A percentile compares a stretch with the other conserved stretches of the same genome.
These are phyloP conservation scores for Halocaridina rubra DNA, from an alignment of 2,888 invertebrate genomes.

Conservation along the genomic window DNA sequence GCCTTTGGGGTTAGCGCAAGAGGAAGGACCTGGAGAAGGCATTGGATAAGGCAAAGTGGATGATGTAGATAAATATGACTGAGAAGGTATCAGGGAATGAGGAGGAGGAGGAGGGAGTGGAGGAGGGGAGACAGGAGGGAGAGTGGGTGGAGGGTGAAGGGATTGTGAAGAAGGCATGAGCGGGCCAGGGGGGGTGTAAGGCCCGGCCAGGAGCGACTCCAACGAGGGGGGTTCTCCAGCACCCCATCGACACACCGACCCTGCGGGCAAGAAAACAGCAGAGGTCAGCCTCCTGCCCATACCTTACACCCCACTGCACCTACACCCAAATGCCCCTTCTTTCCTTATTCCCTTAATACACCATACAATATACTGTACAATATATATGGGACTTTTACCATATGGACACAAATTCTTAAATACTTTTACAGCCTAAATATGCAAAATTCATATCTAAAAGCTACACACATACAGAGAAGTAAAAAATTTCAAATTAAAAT, in stretches of 20 bases:
- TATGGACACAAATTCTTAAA: too few species aligned
- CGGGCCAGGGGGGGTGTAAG: conserved; percentile 44
- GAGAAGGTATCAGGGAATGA: not conserved
- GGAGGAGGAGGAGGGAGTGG: conserved; percentile 26
- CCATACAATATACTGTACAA: too few species aligned
- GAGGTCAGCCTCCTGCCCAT: conserved; percentile 54
- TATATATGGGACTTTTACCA: too few species aligned
- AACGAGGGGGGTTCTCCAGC: conserved; percentile 40
- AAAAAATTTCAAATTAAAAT: too few species aligned
- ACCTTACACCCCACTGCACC: conserved; percentile 32
- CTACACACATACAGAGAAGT: too few species aligned
- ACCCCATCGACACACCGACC: conserved; percentile 58
- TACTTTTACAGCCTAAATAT: too few species aligned
- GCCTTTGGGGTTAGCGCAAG: conserved; percentile 36
- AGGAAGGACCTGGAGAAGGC: conserved; percentile 47
- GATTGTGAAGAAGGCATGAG: conserved; percentile 38
- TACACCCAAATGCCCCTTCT: too few species aligned
- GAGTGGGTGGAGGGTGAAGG: conserved; percentile 27
- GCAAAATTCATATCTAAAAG: too few species aligned
- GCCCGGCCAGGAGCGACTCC: conserved; percentile 45
- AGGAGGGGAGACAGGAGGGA: not conserved
- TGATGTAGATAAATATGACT: conserved; percentile 31
- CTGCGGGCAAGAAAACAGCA: conserved; percentile 60
- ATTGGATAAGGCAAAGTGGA: conserved; percentile 44
- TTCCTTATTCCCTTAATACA: too few species aligned